Evolutionary conservation across 1,140 invertebrate species (phyloP), one percentile per base, ranked within the genome.

Genomic region (Drosophila pandora): DNA sequence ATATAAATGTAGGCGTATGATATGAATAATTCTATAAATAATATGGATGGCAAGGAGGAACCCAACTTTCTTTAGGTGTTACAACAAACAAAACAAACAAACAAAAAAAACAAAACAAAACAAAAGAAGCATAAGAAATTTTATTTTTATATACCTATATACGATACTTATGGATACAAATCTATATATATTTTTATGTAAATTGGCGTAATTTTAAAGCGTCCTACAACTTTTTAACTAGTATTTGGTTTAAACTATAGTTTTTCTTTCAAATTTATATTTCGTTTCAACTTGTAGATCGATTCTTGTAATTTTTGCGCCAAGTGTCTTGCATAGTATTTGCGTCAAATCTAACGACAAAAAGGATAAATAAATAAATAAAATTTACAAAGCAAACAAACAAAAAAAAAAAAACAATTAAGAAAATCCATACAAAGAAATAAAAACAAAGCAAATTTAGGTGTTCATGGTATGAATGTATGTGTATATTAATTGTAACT

Each of bases 271-370:
- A 28, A 69, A 59, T 17, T 63, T 69, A 43, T 25, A 28, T 49
- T 50, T 58, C 25, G 49, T 57, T 57, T 56, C 32, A 22, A 64
- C 48, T 53, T 61, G 50, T 58, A 52, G 54, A 55, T 50, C 54
- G 61, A 68, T 60, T 71, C 39, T 43, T 74, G 49, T 65, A 64
- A 53, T 58, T 75, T 56, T 67, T 55, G 83, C 79, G 75, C 78
- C 75, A 75, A 87, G 83, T 85, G 74, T 85, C 76, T 84, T 79
- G 77, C 67, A 85, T 78, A 85, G 74, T 78, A 63, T 82, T 82
- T 78, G 75, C 79, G 69, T 78, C 69, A 75, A 75, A 61, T 78
- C 49, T 82, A 78, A 82, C 28, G 32, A 37, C 43, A 57, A 62
- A 17, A 69, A 41, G 62, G 22, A 25, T 8, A 63, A 47, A 73